Conservation (phyloP, 1,140 invertebrate genomes). For the Conus ventricosus region DNA sequence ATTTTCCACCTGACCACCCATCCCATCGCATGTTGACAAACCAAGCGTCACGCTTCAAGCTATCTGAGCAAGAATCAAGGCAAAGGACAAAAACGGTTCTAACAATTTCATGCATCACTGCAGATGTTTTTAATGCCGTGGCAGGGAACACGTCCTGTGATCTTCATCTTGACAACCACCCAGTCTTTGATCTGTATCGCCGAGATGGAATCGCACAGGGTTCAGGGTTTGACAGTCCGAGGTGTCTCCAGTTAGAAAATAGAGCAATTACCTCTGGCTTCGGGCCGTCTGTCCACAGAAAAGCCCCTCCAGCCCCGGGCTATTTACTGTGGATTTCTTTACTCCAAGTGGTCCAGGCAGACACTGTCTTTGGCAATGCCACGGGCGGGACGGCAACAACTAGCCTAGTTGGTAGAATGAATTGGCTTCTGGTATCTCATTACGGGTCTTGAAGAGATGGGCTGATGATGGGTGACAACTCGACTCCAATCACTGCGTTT, state of each 20-base stretch:
- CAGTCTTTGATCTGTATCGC: background rate
- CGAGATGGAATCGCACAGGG: background rate
- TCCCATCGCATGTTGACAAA: background rate
- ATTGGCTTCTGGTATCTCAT: no score
- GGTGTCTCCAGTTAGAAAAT: conserved; percentile 7
- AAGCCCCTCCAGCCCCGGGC: background rate
- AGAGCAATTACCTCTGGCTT: conserved; percentile 18
- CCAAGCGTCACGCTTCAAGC: background rate
- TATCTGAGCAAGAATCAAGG: background rate
- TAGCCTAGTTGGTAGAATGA: no score
- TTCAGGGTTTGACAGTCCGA: background rate
- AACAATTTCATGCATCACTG: background rate
- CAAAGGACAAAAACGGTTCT: background rate
- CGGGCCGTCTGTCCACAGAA: background rate
- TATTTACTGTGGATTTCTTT: no score
- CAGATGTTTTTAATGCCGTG: background rate
- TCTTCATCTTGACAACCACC: background rate
- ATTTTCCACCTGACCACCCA: background rate
- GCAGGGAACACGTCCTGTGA: background rate
- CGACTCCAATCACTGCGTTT: no score
- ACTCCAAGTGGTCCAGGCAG: no score
- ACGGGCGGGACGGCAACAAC: no score
- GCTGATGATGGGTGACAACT: no score
- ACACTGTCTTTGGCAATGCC: no score
- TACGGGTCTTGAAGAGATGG: no score